Conservation (phyloP, 1,140 invertebrate genomes). For the Arctopsyche grandis region DNA sequence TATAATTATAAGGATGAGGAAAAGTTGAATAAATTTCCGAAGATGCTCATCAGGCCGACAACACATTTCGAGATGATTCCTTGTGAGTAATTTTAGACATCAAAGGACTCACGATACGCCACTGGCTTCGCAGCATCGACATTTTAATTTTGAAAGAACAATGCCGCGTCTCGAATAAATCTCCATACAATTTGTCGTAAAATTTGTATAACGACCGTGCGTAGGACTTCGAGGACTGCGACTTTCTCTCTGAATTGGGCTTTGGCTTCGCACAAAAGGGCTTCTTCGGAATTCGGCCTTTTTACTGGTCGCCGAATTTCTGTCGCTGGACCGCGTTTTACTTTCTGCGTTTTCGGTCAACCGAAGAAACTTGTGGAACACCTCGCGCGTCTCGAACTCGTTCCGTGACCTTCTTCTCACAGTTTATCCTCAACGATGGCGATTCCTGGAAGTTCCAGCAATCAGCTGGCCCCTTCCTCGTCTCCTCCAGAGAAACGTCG, state of each 20-base stretch:
- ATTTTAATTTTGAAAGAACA: background rate
- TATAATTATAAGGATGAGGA: too few species aligned
- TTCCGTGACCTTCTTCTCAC: conserved; percentile 10
- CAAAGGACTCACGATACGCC: too few species aligned
- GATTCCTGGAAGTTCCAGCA: background rate
- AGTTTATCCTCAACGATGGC: conserved; percentile 4
- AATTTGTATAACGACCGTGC: background rate
- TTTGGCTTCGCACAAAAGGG: too few species aligned
- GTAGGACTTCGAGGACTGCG: background rate
- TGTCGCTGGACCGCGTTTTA: background rate
- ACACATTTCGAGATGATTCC: too few species aligned
- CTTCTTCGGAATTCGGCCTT: background rate
- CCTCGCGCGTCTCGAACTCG: background rate
- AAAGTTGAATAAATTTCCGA: too few species aligned
- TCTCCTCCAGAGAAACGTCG: too few species aligned
- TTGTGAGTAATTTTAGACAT: too few species aligned
- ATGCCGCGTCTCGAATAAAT: background rate
- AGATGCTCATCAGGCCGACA: too few species aligned
- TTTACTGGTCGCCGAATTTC: background rate
- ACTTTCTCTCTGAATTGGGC: background rate
- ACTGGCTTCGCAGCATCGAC: background rate
- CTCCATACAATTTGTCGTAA: background rate
- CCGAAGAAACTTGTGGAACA: background rate
- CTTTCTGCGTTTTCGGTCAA: background rate
- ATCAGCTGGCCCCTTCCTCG: conserved; percentile 2